Conservation (phyloP, 2,113 vertebrate genomes). For the Ciconia stormi region DNA sequence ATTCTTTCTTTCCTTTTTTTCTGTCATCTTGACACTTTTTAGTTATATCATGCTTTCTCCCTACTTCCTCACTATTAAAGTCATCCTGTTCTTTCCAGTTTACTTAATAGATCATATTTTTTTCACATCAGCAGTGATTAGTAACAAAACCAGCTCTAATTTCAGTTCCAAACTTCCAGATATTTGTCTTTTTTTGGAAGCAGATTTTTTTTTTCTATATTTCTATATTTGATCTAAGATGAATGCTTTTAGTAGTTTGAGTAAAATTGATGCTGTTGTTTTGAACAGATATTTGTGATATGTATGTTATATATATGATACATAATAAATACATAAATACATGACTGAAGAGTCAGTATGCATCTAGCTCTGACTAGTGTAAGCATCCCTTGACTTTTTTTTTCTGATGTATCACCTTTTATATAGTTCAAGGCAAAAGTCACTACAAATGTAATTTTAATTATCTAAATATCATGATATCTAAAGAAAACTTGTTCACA, state of each 20-base stretch:
- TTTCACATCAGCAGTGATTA: background rate
- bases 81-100: background rate
- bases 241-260: background rate
- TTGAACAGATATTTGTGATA: background rate
- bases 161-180: background rate
- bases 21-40: background rate
- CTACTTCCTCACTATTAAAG: background rate
- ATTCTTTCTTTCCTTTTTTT: background rate
- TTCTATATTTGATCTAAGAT: background rate
- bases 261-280: background rate
- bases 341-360: fast-evolving
- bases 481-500: background rate
- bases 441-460: background rate
- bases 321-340: background rate
- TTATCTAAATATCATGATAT: background rate
- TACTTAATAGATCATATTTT: background rate
- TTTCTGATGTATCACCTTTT: background rate
- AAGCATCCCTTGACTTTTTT: background rate
- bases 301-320: background rate
- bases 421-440: background rate
- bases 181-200: background rate
- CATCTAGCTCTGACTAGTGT: background rate
- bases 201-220: background rate
- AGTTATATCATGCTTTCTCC: background rate
- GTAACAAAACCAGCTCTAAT: background rate